phyloP scores from a whole-genome alignment of 2,797 vertebrate genomes.

The Ibycter americanus region DNA sequence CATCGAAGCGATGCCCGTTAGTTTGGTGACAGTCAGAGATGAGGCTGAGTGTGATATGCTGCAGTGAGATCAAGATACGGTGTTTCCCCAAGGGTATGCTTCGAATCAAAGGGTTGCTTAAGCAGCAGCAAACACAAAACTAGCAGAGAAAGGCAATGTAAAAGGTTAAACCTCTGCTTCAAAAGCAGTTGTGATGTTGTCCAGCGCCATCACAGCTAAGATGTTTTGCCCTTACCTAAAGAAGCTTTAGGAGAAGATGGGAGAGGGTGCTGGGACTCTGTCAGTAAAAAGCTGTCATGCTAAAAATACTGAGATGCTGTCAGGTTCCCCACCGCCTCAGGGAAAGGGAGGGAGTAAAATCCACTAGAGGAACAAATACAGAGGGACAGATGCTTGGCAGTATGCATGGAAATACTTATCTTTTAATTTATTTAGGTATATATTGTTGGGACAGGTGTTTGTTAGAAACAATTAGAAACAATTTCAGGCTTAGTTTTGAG shows the following conservation, averaged over 20 bases:
- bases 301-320: background rate
- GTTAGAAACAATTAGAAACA: background rate
- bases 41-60: background rate
- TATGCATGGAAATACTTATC: background rate
- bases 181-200: background rate
- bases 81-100: background rate
- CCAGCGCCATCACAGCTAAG: rapidly evolving
- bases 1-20: rapidly evolving
- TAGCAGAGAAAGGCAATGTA: background rate
- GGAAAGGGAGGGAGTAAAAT: background rate
- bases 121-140: background rate
- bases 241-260: background rate
- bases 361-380: background rate
- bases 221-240: background rate
- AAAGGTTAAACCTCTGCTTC: background rate
- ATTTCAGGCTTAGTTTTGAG: background rate
- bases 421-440: background rate
- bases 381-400: background rate
- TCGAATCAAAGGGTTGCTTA: background rate
- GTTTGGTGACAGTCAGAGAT: background rate
- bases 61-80: background rate
- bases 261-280: background rate
- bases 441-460: background rate
- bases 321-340: background rate
- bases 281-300: background rate